Base-by-base conservation (phyloP, 2,797 vertebrate genomes). In the Microchirus variegatus region DNA sequence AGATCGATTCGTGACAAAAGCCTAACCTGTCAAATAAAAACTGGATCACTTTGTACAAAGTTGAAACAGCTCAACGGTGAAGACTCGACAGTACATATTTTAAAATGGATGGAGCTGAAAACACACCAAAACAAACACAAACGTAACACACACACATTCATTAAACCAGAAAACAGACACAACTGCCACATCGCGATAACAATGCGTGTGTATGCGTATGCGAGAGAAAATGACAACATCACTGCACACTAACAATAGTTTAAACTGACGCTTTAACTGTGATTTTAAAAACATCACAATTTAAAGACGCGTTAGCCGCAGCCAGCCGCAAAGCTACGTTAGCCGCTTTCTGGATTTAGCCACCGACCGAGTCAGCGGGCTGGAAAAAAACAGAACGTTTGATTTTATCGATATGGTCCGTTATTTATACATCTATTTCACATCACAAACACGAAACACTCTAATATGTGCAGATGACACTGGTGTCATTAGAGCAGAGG, bases 41-140 rank as follows among this genome's bases (percentile, higher is more conserved):
- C 3, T 7, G 31, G 1, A 31, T 31, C 31, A 31, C 31, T 31
- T 3, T 31, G 31, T 31, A 31, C 31, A 31, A 31, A 31, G 31
- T 31, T 31, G n/a, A 31, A 31, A 31, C 31, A 31, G 31, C 31
- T 31, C 31, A 5, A 31, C 31, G 4, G 31, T 8, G 5, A 31
- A 31, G 31, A 31, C 31, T 22, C 22, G 22, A 31, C 7, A 31
- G 6, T 31, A 4, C 31, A 22, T 22, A 22, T 31, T 31, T 31
- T 31, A 31, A 31, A 31, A 31, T 31, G 31, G 31, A n/a, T 6
- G 6, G 31, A 31, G 31, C 31, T 13, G 6, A 13, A 38, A 26
- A 36, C 49, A 55, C 63, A 58, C 54, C 73, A 59, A 54, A 72
- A 72, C 43, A 67, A 67, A 70, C 67, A 51, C 4, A 7, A 7